Evolutionary conservation across 2,888 invertebrate genomes (phyloP), one percentile per base, ranked within the genome.

Genomic region (Ophion ventricosus): DNA sequence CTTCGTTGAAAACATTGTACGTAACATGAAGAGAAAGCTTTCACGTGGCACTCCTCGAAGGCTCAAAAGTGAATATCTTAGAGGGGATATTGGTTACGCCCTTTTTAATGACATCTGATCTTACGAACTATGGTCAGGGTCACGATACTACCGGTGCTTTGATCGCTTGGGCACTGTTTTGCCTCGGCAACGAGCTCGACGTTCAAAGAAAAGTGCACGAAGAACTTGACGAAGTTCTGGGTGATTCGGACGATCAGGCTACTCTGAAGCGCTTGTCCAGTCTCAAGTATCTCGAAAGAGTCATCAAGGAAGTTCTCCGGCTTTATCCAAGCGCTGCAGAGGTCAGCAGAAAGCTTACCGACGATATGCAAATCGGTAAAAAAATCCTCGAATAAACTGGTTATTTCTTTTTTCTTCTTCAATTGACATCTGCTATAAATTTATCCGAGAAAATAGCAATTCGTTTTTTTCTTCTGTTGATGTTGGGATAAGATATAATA

Each of bases 291-390:
- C 35, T 35, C 35, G 35, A 35, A 8, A 35, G 95, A 66, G 94
- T 95, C 0, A 94, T 95, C 54, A 95, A 95, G 88, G 95, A 95
- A 91, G 93, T 94, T 0, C 88, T 95, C 14, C 92, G 95, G 70
- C 87, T 95, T 8, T 95, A 94, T 91, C 94, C 95, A 0, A 94
- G 95, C 14, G 95, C 94, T 23, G 95, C 95, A 1, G 89, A 93
- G 57, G 93, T 94, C 82, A 94, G 94, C 25, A 92, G 95, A 70
- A 87, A 88, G 25, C 85, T 95, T 1, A 89, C 90, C 0, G 93
- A 94, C 84, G 95, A 95, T 86, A 88, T 94, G 8, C 84, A 91
- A 82, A 89, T 94, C 80, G 93, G 94, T 35, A 35, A 35, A 35
- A 35, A 35, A 5, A 5, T 8, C 3, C 35, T 35, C 35, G 7